phyloP scores from a whole-genome alignment of 2,113 vertebrate genomes.

The Megaptera novaeangliae region DNA sequence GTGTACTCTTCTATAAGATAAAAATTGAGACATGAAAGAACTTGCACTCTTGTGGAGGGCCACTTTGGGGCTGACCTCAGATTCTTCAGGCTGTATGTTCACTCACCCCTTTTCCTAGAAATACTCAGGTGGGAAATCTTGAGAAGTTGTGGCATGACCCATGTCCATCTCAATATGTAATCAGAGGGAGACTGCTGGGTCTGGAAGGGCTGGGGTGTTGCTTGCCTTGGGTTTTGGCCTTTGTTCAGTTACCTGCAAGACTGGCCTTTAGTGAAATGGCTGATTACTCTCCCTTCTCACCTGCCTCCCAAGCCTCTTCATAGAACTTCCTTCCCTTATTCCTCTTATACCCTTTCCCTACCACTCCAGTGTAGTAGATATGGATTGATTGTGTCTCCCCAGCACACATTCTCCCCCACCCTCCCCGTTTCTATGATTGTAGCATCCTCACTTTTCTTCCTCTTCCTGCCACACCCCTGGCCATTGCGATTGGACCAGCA shows the following conservation, averaged over 20 bases:
- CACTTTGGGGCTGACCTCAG: background rate
- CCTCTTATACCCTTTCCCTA: no score
- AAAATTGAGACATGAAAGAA: background rate
- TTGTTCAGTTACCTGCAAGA: background rate
- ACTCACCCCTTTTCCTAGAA: background rate
- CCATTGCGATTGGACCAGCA: background rate
- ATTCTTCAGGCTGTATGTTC: background rate
- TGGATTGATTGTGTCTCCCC: fast-evolving
- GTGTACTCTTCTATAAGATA: background rate
- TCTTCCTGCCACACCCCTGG: background rate
- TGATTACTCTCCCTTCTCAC: background rate
- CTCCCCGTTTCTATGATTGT: background rate
- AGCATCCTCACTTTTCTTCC: background rate
- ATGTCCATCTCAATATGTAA: background rate
- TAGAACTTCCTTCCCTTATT: background rate
- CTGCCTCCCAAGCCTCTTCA: background rate
- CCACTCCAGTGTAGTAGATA: background rate
- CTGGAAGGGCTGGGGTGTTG: background rate
- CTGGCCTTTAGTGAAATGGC: background rate
- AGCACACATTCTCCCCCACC: no score
- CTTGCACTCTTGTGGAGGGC: no score
- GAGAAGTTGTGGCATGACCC: background rate
- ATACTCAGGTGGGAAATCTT: background rate
- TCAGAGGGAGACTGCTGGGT: background rate
- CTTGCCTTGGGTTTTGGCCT: background rate